Evolutionary conservation across 2,888 invertebrate genomes (phyloP), one percentile per base, ranked within the genome.

Genomic region (Noctua comes): DNA sequence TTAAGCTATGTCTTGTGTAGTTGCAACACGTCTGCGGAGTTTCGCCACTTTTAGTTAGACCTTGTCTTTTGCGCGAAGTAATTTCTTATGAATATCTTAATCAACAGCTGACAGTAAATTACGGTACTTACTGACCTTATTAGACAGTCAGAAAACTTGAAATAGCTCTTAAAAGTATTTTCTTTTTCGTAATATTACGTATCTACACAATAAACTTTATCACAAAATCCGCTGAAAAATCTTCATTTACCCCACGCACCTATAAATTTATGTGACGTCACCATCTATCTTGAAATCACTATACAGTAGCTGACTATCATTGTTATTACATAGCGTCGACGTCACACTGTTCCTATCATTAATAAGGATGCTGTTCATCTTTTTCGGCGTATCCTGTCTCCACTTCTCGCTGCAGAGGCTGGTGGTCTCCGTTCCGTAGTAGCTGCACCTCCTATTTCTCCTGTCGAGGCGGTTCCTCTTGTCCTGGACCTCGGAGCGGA

Each of bases 401-500:
- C 94, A 93, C 68, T 92, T 92, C 6, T 94, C 94, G 48, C 89
- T 91, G 88, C 93, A 93, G 0, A 93, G 88, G 31, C 91, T 92
- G 0, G 92, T 93, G 8, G 93, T 92, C 76, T 95, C 95, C 0
- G 94, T 91, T 1, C 91, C 92, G 64, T 93, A 92, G 88, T 91
- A 94, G 88, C 95, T 95, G 89, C 87, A 89, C 27, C 92, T 85
- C 2, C 93, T 80, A 36, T 27, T 72, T 18, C 90, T 91, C n/a
- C 86, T 86, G 64, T 91, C 92, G 48, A 91, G 76, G 64, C 88
- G 83, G 83, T 91, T 91, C 36, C 92, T 86, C 13, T 92, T 88
- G 43, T 91, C 91, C 31, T 91, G 91, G 75, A 91, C 88, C 57
- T 91, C 91, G 13, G 96, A 96, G 36, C 95, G 93, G 6, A 97